phyloP scores from a whole-genome alignment of 2,113 vertebrate species.

The Ptilorrhoa leucosticta region DNA sequence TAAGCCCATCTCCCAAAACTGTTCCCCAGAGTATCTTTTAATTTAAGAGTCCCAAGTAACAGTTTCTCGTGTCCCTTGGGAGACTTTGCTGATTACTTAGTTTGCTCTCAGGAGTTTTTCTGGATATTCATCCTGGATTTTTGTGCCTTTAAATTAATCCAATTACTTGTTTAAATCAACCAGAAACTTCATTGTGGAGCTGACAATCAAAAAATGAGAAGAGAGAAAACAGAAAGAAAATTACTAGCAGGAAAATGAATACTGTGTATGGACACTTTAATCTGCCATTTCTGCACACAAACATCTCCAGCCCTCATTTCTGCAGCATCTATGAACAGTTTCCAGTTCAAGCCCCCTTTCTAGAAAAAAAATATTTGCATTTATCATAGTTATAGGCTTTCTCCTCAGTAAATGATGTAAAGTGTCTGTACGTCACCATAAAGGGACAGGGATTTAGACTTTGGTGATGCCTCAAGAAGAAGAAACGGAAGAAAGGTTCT shows the following conservation, averaged over 20 bases:
- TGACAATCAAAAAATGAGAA: background rate
- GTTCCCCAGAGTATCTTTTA: background rate
- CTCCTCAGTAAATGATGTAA: background rate
- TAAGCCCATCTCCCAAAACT: background rate
- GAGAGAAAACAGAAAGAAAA: background rate
- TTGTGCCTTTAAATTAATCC: background rate
- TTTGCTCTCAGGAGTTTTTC: background rate
- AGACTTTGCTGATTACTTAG: background rate
- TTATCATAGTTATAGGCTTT: background rate
- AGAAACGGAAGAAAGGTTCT: background rate
- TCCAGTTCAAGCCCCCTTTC: background rate
- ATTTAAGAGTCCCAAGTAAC: background rate
- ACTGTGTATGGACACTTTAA: fast-evolving
- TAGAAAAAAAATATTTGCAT: background rate
- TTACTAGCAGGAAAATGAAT: background rate
- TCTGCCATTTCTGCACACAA: background rate
- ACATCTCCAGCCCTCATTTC: background rate
- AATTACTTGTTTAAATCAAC: conserved; percentile 1
- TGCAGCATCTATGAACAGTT: background rate
- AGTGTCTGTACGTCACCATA: background rate
- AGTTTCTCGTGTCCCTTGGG: background rate
- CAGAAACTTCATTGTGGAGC: background rate
- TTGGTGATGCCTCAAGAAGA: background rate
- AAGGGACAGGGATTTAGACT: background rate
- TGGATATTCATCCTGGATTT: background rate